These are phyloP conservation scores for Myathropa florea DNA, from an alignment of 2,888 invertebrate species.

Conservation along the genomic window DNA sequence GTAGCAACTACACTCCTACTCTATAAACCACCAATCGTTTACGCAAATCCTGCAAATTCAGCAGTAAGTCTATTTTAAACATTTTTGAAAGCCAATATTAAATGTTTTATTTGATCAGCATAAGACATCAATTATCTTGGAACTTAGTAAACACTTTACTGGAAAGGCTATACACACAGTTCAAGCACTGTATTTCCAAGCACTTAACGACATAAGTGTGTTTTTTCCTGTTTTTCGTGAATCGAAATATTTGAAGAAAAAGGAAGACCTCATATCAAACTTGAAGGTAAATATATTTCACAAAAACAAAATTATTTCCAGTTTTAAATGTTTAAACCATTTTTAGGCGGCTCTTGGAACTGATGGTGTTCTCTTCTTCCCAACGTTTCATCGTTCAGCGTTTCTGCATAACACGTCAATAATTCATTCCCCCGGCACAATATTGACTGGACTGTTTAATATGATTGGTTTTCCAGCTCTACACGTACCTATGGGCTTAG, in stretches of 20 bases:
- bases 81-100: neutral
- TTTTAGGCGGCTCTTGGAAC: constrained; percentile 82
- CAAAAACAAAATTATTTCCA: neutral
- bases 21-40: constrained; percentile 25
- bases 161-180: constrained; percentile 37
- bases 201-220: constrained; percentile 10
- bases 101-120: constrained; percentile 1
- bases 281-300: constrained; percentile 16
- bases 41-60: constrained; percentile 35
- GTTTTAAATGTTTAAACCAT: too few relatives aligned
- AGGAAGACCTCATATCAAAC: constrained; percentile 27
- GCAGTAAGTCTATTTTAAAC: constrained; percentile 12
- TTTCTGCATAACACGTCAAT: constrained; percentile 85
- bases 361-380: constrained; percentile 88
- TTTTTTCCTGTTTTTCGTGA: neutral
- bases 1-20: constrained; percentile 2
- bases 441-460: constrained; percentile 76
- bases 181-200: constrained; percentile 44
- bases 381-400: constrained; percentile 85
- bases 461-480: constrained; percentile 88
- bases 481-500: constrained; percentile 87
- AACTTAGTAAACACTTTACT: constrained; percentile 41
- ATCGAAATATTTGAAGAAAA: constrained; percentile 19
- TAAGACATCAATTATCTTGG: constrained; percentile 27
- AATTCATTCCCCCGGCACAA: constrained; percentile 79